Conservation (phyloP, 2,888 invertebrate species). For the Melanophora roralis region DNA sequence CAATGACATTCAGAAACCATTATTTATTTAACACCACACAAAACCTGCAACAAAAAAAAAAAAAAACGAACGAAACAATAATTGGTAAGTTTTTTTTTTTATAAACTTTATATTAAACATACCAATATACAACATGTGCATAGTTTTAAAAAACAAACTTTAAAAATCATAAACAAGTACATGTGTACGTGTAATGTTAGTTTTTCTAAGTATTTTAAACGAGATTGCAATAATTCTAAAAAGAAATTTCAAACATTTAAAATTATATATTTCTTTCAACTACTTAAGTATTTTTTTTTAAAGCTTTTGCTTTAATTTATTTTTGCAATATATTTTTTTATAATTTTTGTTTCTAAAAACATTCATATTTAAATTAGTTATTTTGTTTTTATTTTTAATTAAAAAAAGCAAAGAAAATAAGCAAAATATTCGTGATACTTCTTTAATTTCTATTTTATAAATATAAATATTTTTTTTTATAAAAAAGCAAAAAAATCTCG, state of each 20-base stretch:
- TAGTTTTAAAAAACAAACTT: not conserved
- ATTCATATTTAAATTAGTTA: constrained; percentile 16
- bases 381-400: not conserved
- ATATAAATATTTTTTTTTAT: constrained; percentile 1
- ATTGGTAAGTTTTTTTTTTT: constrained; percentile 47
- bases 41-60: not conserved
- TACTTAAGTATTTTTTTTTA: not conserved
- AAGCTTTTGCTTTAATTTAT: not conserved
- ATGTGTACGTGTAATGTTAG: not conserved
- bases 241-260: not conserved
- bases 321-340: not conserved
- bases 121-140: too few relatives aligned
- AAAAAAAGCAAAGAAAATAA: not conserved
- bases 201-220: not conserved
- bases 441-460: constrained; percentile 43
- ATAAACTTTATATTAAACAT: not conserved
- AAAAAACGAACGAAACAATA: constrained; percentile 50
- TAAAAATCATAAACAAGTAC: constrained; percentile 17
- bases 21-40: constrained; percentile 16
- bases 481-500: constrained; percentile 32
- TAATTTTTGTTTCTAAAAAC: constrained; percentile 3
- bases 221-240: constrained; percentile 4
- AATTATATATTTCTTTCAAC: constrained; percentile 2
- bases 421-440: constrained; percentile 34
- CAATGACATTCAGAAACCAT: constrained; percentile 9